A percentile compares a stretch with the other conserved stretches of the same genome.
phyloP scores from a whole-genome alignment of 64 coral and sea anemone genomes.

The Pocillopora damicornis region DNA sequence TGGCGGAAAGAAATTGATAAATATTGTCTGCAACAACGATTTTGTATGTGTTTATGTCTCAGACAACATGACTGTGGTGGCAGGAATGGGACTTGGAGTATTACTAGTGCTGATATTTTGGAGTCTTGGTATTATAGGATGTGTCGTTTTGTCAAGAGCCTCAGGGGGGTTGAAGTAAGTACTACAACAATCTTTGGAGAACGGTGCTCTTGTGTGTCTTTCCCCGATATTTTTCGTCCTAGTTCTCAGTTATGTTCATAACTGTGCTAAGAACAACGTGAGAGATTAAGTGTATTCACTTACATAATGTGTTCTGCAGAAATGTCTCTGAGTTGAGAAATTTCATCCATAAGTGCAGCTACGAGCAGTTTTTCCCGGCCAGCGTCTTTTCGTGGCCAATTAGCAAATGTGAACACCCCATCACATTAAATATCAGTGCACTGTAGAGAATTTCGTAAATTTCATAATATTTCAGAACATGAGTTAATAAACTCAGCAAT shows the following conservation, averaged over 20 bases:
- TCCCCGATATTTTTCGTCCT: too few relatives aligned
- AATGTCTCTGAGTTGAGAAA: too few relatives aligned
- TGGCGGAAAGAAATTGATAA: not conserved
- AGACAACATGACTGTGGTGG: conserved; percentile 61
- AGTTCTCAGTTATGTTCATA: not conserved
- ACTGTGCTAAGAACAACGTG: not conserved
- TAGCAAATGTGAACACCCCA: too few relatives aligned
- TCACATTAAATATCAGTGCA: too few relatives aligned
- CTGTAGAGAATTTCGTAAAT: too few relatives aligned
- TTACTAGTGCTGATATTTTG: conserved; percentile 72
- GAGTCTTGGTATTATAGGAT: conserved; percentile 82
- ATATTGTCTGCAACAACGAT: not conserved
- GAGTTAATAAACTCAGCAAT: too few relatives aligned
- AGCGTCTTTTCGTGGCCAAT: too few relatives aligned
- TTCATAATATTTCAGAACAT: too few relatives aligned
- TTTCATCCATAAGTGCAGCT: too few relatives aligned
- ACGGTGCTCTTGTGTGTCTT: not conserved
- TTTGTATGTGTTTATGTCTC: not conserved
- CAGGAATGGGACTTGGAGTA: conserved; percentile 77
- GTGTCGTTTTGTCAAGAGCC: conserved; percentile 75
- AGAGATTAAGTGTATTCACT: too few relatives aligned
- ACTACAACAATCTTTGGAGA: not conserved
- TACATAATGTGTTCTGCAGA: too few relatives aligned
- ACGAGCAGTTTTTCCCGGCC: too few relatives aligned
- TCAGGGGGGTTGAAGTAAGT: conserved; percentile 78